Evolutionary conservation across 1,140 invertebrate genomes (phyloP).

Genomic region (Zaprionus kolodkinae): DNA sequence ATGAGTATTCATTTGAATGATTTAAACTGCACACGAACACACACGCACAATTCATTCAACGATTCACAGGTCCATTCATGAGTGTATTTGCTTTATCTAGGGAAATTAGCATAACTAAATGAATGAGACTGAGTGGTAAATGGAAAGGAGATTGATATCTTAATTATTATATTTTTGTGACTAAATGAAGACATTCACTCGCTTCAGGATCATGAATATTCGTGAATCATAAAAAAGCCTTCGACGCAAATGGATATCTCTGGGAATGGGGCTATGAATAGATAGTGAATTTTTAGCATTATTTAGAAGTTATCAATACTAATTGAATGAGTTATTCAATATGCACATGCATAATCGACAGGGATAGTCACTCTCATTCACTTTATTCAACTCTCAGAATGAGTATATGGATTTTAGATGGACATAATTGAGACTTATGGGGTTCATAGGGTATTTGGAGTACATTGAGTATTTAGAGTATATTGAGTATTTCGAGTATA

Average conservation of each 20-base stretch:
- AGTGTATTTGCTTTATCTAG: not conserved
- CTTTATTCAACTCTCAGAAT: not conserved
- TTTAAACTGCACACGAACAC: not conserved
- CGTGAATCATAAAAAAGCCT: not conserved
- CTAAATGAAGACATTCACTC: conserved; percentile 9
- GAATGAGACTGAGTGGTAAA: not conserved
- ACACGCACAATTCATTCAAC: not conserved
- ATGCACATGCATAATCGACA: not conserved
- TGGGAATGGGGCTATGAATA: not conserved
- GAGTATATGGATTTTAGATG: conserved; percentile 10
- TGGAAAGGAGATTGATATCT: not conserved
- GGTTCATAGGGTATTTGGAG: not conserved
- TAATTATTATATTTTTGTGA: not conserved
- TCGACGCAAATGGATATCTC: not conserved
- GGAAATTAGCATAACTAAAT: not conserved
- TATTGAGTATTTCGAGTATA: too few species aligned
- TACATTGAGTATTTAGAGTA: too few species aligned
- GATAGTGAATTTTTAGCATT: not conserved
- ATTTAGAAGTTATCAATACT: not conserved
- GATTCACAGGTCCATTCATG: not conserved
- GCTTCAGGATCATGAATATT: conserved; percentile 3
- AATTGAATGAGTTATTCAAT: not conserved
- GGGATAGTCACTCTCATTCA: not conserved
- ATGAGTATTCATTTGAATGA: not conserved
- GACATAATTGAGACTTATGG: not conserved